Evolutionary conservation across 2,797 vertebrate species (phyloP).

Genomic region (Artibeus jamaicensis): DNA sequence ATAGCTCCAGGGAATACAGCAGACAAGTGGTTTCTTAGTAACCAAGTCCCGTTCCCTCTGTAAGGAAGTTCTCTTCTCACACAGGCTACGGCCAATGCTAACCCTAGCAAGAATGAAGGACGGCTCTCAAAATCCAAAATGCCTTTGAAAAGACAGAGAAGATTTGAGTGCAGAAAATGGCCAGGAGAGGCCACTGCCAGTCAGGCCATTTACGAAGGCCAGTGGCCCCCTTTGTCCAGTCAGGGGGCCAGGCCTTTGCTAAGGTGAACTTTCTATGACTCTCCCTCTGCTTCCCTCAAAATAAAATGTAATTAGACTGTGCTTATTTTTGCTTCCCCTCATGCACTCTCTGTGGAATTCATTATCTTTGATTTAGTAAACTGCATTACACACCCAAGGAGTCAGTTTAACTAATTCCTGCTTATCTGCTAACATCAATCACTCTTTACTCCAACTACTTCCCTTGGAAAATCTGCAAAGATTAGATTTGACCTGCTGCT

Average conservation of each 20-base stretch:
- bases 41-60: neutral
- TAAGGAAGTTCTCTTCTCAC: neutral
- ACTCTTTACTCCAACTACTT: neutral
- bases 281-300: neutral
- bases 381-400: slow-evolving; percentile 41
- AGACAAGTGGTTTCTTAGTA: neutral
- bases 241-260: neutral
- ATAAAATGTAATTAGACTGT: slow-evolving; percentile 28
- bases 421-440: slow-evolving; percentile 3
- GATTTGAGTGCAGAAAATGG: neutral
- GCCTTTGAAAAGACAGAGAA: neutral
- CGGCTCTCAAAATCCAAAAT: neutral
- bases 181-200: neutral
- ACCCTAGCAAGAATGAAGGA: neutral
- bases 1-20: neutral
- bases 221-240: neutral
- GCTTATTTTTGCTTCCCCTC: slow-evolving; percentile 16
- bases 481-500: slow-evolving; percentile 21
- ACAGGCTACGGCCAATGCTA: neutral
- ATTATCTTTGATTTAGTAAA: slow-evolving; percentile 72
- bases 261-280: neutral
- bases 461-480: slow-evolving; percentile 30
- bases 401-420: slow-evolving; percentile 55
- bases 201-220: neutral
- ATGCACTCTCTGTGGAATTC: slow-evolving; percentile 47